Base-by-base conservation (phyloP, 2,797 vertebrate genomes). In the Liasis olivaceus region DNA sequence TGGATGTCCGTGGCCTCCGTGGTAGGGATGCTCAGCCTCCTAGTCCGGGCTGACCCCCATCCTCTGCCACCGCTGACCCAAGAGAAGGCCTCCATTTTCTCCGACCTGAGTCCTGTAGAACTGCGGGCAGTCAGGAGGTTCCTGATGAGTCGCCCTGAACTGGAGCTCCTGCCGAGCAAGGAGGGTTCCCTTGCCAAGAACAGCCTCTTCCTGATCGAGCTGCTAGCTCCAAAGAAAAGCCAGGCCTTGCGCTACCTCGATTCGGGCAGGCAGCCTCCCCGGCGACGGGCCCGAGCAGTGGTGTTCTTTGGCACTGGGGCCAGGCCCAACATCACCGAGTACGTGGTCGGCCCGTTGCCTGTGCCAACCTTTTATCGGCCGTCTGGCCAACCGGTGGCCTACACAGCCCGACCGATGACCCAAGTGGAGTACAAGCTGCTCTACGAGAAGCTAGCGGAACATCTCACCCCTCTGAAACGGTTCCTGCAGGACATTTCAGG, bases 121-220 rank as follows among this genome's bases (percentile, higher is more conserved):
- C 97, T 99, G 58, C 97, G 96, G 1, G 97, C 98, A 0, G 98
- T 99, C n/a, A 97, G 95, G 5, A 86, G 89, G 66, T 99, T 99
- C 97, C 97, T 99, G 36, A 95, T 97, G 89, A 94, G 92, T n/a
- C 96, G 96, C 26, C 96, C 96, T 0, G 98, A 99, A 86, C 95
- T 99, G 93, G 95, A 91, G 26, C 98, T 99, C 87, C 95, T 96
- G 9, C 66, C 97, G 0, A 96, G 97, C 51, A 47, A 0, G 0
- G 94, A 64, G 1, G 96, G 59, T 0, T 63, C 95, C 8, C 87
- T 99, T 85, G 98, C 98, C 92, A 98, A 13, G 17, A 89, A 89
- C 97, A 98, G 96, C 0, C 98, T 99, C 85, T 97, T 99, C 15
- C 97, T 99, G 93, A 98, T 99, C 4, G 99, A 99, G 96, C 97